Percentiles rank a stretch among this genome's conserved stretches.
These are phyloP conservation scores for Pipa parva DNA, from an alignment of 2,113 vertebrate species.

Conservation along the genomic window DNA sequence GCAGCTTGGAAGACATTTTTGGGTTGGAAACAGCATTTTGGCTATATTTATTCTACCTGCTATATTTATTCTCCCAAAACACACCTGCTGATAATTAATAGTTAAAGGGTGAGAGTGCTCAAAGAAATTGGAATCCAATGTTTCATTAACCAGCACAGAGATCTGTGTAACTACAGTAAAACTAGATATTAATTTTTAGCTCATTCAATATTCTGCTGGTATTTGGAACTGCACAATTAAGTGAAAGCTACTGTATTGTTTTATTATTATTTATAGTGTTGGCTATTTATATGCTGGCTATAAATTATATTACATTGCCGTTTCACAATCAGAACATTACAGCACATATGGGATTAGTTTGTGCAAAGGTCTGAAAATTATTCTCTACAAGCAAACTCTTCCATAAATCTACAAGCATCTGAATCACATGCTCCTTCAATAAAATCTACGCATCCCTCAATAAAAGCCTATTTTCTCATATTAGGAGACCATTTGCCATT, in stretches of 20 bases:
- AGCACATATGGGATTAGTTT: slow-evolving; percentile 27
- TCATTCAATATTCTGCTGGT: not conserved
- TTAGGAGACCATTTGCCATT: slow-evolving; percentile 42
- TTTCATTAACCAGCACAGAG: not conserved
- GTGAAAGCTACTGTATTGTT: slow-evolving; percentile 7
- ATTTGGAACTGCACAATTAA: not conserved
- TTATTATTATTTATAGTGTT: slow-evolving; percentile 17
- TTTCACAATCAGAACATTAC: slow-evolving; percentile 29
- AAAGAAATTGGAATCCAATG: too few relatives aligned
- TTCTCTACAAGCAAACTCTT: slow-evolving; percentile 12
- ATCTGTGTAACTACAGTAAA: not conserved
- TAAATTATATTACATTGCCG: slow-evolving; percentile 30
- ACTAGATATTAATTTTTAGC: not conserved
- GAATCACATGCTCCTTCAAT: slow-evolving; percentile 27
- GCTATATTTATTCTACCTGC: too few relatives aligned
- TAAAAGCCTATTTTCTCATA: slow-evolving; percentile 41
- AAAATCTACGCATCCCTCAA: slow-evolving; percentile 36
- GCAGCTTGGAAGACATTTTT: too few relatives aligned
- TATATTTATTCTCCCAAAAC: too few relatives aligned
- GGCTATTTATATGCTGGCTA: slow-evolving; percentile 16
- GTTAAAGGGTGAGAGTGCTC: too few relatives aligned
- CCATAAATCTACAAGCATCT: slow-evolving; percentile 32
- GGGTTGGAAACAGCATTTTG: too few relatives aligned
- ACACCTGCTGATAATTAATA: too few relatives aligned
- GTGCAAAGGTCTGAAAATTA: slow-evolving; percentile 26